These are phyloP conservation scores for Rachycentron canadum DNA, from an alignment of 2,797 vertebrate genomes.

Conservation along the genomic window DNA sequence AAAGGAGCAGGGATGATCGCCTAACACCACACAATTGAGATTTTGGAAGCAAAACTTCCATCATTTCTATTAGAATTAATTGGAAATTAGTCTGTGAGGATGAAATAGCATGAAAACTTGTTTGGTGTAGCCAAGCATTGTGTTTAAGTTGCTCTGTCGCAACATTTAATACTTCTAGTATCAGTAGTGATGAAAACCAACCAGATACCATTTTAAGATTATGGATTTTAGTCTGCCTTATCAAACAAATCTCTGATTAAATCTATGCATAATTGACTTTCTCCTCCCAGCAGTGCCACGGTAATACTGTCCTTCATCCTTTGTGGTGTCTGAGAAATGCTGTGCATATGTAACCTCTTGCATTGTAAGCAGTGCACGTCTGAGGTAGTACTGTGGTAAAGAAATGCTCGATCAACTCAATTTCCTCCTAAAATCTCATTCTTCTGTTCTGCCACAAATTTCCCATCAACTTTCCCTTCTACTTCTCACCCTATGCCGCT, in stretches of 20 bases:
- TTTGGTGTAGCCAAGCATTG: too few species aligned
- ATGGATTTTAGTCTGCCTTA: too few species aligned
- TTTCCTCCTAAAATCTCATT: slow-evolving; percentile 56
- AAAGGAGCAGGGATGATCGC: too few species aligned
- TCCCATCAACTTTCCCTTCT: slow-evolving; percentile 11
- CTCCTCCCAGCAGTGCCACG: not conserved
- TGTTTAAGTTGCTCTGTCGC: too few species aligned
- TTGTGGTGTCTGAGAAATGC: slow-evolving; percentile 15
- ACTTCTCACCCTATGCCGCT: slow-evolving; percentile 11
- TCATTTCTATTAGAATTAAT: too few species aligned
- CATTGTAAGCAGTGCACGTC: slow-evolving; percentile 48
- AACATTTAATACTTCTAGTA: too few species aligned
- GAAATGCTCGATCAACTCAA: slow-evolving; percentile 61
- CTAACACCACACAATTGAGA: too few species aligned
- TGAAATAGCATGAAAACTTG: too few species aligned
- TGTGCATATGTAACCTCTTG: slow-evolving; percentile 16
- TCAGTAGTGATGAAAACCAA: too few species aligned
- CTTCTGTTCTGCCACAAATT: slow-evolving; percentile 41
- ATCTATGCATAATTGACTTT: not conserved
- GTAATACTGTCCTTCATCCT: slow-evolving; percentile 5
- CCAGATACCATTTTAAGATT: too few species aligned
- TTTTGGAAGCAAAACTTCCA: too few species aligned
- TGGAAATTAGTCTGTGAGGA: too few species aligned
- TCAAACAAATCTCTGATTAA: not conserved
- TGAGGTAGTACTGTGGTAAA: slow-evolving; percentile 31